Conservation (phyloP, 1,140 invertebrate genomes). For the Dreissena rostriformis region DNA sequence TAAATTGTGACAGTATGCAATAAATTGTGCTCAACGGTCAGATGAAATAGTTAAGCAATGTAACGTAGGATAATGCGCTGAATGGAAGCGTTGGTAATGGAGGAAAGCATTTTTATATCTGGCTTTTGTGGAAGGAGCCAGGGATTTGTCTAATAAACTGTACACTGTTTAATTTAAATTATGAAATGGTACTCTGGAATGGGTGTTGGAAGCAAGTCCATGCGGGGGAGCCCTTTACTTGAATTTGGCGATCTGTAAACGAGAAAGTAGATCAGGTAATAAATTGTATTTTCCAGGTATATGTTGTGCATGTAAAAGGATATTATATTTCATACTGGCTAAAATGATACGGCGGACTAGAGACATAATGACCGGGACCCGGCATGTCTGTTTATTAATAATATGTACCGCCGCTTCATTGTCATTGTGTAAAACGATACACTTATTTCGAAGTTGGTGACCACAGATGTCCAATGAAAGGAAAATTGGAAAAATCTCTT, state of each 20-base stretch:
- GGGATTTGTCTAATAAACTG: too few relatives aligned
- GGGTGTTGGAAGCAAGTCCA: constrained; percentile 27
- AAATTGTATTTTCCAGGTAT: too few relatives aligned
- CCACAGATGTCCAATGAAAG: constrained; percentile 41
- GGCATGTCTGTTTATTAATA: constrained; percentile 43
- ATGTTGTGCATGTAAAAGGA: constrained; percentile 50
- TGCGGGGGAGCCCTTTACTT: background rate
- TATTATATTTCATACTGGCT: constrained; percentile 46
- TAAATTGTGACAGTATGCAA: too few relatives aligned
- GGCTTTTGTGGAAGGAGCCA: background rate
- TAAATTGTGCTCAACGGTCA: too few relatives aligned
- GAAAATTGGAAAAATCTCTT: constrained; percentile 45
- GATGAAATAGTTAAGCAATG: too few relatives aligned
- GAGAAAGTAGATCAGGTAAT: too few relatives aligned
- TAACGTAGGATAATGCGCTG: too few relatives aligned
- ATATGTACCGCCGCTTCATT: constrained; percentile 52
- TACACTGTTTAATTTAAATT: background rate
- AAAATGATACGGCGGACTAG: constrained; percentile 44
- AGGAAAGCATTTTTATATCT: constrained; percentile 21
- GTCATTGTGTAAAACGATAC: constrained; percentile 36
- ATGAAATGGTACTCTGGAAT: background rate
- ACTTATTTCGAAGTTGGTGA: background rate
- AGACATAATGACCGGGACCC: constrained; percentile 23
- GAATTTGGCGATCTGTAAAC: constrained; percentile 55
- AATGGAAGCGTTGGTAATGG: background rate